Evolutionary conservation across 2,888 invertebrate species (phyloP).

Genomic region (Halictus quadricinctus): DNA sequence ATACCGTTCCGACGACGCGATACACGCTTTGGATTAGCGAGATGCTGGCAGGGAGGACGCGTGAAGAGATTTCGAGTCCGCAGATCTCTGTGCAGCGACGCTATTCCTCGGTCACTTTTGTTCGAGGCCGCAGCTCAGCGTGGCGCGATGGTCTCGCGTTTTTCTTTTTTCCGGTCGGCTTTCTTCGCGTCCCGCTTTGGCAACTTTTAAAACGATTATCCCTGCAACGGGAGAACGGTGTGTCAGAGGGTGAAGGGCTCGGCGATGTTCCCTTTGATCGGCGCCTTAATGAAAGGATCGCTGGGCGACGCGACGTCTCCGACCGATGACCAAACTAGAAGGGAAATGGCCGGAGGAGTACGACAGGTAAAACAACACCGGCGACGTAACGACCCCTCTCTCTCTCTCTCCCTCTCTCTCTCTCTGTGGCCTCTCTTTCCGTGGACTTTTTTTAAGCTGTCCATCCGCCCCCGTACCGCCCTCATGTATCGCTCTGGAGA

Average conservation of each 20-base stretch:
- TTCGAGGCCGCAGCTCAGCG: neutral
- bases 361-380: conserved; percentile 65
- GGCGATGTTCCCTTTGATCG: conserved; percentile 58
- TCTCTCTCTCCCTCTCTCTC: neutral
- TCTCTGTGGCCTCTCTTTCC: neutral
- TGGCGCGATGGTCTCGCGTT: neutral
- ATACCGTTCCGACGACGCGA: conserved; percentile 10
- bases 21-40: conserved; percentile 30
- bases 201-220: conserved; percentile 54
- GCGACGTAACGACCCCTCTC: conserved; percentile 59
- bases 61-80: neutral
- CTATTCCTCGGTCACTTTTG: conserved; percentile 18
- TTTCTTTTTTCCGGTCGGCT: conserved; percentile 15
- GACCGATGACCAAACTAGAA: conserved; percentile 39
- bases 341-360: conserved; percentile 19
- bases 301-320: conserved; percentile 45
- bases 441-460: neutral
- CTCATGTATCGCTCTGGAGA: conserved; percentile 48
- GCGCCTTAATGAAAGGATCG: conserved; percentile 64
- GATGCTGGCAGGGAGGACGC: neutral
- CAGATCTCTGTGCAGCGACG: conserved; percentile 8
- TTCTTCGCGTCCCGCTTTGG: conserved; percentile 36
- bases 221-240: conserved; percentile 10
- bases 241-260: conserved; percentile 27
- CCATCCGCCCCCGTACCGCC: neutral